phyloP scores from a whole-genome alignment of 2,113 vertebrate species.

The Dolichotis patagonum region DNA sequence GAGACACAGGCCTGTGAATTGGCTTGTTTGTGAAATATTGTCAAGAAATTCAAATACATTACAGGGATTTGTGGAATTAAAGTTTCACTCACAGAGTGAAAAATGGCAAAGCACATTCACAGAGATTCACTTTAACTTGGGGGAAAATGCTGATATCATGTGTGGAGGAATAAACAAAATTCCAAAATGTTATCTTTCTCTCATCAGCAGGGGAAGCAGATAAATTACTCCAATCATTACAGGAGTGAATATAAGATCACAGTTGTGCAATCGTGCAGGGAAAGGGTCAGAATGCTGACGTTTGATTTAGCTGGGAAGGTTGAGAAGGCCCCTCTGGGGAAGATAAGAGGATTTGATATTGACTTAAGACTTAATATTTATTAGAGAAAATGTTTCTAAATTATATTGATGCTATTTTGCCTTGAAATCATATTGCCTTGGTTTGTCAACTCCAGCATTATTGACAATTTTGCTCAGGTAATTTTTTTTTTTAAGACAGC shows the following conservation, averaged over 20 bases:
- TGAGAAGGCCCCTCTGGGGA: background rate
- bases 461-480: background rate
- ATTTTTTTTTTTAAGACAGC: background rate
- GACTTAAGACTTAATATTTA: background rate
- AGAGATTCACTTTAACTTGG: background rate
- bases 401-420: background rate
- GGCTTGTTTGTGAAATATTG: background rate
- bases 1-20: background rate
- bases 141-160: background rate
- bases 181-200: slow-evolving; percentile 23
- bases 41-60: background rate
- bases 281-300: background rate
- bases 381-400: slow-evolving; percentile 16
- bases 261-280: background rate
- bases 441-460: background rate
- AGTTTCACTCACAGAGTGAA: background rate
- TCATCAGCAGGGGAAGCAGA: slow-evolving; percentile 22
- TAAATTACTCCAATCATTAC: slow-evolving; percentile 20
- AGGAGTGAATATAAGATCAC: background rate
- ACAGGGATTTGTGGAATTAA: background rate
- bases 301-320: background rate
- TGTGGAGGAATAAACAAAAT: background rate
- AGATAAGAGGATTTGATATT: background rate
- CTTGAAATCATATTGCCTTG: slow-evolving; percentile 23
- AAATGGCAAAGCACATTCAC: background rate